Conservation (phyloP, 2,113 vertebrate genomes). For the Lanius collurio region DNA sequence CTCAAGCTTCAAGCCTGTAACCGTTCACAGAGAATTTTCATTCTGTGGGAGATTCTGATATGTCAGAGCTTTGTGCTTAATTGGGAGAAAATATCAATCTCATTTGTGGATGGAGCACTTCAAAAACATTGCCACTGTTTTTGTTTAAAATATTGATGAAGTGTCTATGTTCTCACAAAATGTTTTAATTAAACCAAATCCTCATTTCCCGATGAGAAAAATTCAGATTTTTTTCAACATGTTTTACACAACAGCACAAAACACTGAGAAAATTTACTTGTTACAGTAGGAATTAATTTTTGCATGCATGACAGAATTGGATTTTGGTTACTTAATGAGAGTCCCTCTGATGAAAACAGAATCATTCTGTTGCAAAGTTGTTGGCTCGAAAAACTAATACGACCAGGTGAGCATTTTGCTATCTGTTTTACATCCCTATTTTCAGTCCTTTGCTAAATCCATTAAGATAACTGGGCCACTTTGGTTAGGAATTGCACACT, state of each 20-base stretch:
- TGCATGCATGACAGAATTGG: neutral
- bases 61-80: slow-evolving; percentile 10
- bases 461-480: neutral
- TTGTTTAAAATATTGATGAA: slow-evolving; percentile 62
- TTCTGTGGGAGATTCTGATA: neutral
- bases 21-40: neutral
- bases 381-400: neutral
- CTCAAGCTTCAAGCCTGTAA: neutral
- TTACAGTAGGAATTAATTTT: slow-evolving; percentile 19
- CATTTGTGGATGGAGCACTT: slow-evolving; percentile 4
- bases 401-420: neutral
- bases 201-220: slow-evolving; percentile 37
- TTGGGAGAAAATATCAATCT: slow-evolving; percentile 29
- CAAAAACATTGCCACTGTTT: neutral
- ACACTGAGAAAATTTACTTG: slow-evolving; percentile 2
- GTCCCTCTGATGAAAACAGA: neutral
- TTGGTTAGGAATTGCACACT: neutral
- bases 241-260: slow-evolving; percentile 1
- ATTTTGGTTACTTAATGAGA: neutral
- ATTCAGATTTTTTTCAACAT: neutral
- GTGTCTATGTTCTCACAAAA: slow-evolving; percentile 15
- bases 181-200: slow-evolving; percentile 30
- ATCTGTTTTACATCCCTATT: neutral
- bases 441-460: neutral
- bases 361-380: neutral